A percentile compares a stretch with the other conserved stretches of the same genome.
Conservation (phyloP, 2,113 vertebrate species). For the Gavialis gangeticus region DNA sequence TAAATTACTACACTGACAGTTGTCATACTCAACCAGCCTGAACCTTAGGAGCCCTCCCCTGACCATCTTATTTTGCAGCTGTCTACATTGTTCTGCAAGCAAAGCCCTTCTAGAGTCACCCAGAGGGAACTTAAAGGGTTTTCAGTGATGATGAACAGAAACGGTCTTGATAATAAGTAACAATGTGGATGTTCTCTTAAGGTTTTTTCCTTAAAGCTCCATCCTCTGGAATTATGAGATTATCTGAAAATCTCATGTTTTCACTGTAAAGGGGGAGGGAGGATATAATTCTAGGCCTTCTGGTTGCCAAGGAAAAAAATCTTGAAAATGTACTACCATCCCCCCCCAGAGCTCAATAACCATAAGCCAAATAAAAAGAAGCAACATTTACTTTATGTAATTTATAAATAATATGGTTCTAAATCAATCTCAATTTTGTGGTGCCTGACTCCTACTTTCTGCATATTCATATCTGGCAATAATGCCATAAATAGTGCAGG, state of each 20-base stretch:
- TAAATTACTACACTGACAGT: background rate
- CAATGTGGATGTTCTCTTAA: too few relatives aligned
- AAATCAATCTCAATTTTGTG: background rate
- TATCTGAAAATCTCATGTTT: background rate
- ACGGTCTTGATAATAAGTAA: too few relatives aligned
- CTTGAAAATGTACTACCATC: background rate
- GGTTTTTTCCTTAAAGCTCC: background rate
- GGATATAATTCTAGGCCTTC: background rate
- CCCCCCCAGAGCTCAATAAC: background rate
- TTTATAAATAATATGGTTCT: background rate
- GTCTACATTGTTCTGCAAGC: too few relatives aligned
- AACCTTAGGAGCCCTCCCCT: too few relatives aligned
- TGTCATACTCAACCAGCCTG: too few relatives aligned
- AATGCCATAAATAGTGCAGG: background rate
- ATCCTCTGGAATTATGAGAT: background rate
- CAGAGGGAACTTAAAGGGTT: too few relatives aligned
- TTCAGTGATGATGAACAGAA: too few relatives aligned
- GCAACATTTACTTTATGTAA: background rate
- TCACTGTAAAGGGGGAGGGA: background rate
- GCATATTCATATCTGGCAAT: background rate
- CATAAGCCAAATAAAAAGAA: background rate
- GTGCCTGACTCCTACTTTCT: background rate
- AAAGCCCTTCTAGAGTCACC: too few relatives aligned
- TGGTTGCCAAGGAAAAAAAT: background rate
- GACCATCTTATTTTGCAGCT: too few relatives aligned